Evolutionary conservation across 2,113 vertebrate genomes (phyloP).

Genomic region (Dryoscopus gambensis): DNA sequence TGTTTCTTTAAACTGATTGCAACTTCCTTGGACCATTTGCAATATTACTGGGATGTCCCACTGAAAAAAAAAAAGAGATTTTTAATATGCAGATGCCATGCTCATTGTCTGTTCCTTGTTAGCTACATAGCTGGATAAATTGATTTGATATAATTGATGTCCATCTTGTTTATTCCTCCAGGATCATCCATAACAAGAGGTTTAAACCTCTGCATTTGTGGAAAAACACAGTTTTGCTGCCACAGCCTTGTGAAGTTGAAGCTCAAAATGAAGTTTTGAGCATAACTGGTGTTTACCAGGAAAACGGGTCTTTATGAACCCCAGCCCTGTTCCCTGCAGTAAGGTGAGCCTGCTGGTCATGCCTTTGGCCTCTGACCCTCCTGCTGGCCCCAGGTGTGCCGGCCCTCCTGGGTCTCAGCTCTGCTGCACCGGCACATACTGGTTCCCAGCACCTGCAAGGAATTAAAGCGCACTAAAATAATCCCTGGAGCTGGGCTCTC

Average conservation of each 20-base stretch:
- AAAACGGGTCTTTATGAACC: background rate
- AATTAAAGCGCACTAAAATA: background rate
- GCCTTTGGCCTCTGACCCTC: background rate
- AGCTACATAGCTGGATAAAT: background rate
- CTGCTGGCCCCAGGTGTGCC: background rate
- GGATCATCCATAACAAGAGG: background rate
- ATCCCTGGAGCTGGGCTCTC: background rate
- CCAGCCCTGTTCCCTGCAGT: background rate
- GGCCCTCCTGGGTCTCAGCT: background rate
- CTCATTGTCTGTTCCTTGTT: rapidly evolving
- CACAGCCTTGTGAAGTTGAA: background rate
- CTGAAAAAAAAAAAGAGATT: background rate
- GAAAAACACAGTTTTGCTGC: background rate
- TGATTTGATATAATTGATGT: background rate
- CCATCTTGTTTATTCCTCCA: background rate
- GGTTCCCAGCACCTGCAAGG: constrained; percentile 11
- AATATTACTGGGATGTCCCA: background rate
- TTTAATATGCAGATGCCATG: rapidly evolving
- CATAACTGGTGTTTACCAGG: background rate
- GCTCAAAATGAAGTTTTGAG: no score
- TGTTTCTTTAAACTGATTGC: background rate
- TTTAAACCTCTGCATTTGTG: background rate
- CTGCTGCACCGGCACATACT: background rate
- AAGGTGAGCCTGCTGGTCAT: background rate
- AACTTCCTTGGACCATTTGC: background rate